These are phyloP conservation scores for Struthidea cinerea DNA, from an alignment of 2,113 vertebrate species.

Conservation along the genomic window DNA sequence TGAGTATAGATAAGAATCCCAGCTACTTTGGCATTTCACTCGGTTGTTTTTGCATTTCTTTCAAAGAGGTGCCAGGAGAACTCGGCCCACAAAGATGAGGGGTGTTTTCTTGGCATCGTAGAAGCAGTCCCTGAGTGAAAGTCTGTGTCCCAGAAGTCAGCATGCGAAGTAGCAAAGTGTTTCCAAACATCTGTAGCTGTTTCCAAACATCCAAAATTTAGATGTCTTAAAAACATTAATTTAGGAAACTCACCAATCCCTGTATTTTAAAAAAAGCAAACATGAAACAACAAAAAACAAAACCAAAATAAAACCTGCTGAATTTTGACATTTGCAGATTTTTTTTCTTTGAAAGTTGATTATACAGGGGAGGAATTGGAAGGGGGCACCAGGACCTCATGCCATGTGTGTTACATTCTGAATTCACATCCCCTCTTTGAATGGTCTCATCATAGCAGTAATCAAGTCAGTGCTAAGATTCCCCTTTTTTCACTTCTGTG, in stretches of 20 bases:
- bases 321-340: not conserved
- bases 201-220: not conserved
- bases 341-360: not conserved
- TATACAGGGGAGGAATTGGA: not conserved
- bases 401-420: not conserved
- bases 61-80: not conserved
- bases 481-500: not conserved
- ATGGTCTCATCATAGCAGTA: not conserved
- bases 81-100: not conserved
- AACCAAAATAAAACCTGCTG: not conserved
- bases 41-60: not conserved
- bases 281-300: not conserved
- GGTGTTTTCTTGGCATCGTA: not conserved
- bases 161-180: not conserved
- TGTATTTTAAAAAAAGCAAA: not conserved
- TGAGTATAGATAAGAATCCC: not conserved
- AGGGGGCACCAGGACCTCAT: not conserved
- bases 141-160: not conserved
- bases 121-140: not conserved
- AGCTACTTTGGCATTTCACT: not conserved
- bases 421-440: not conserved
- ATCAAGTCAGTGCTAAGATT: not conserved
- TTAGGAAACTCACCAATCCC: not conserved
- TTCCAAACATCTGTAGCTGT: not conserved
- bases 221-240: not conserved